These are phyloP conservation scores for Creontiades dilutus DNA, from an alignment of 2,888 invertebrate species.

Conservation along the genomic window DNA sequence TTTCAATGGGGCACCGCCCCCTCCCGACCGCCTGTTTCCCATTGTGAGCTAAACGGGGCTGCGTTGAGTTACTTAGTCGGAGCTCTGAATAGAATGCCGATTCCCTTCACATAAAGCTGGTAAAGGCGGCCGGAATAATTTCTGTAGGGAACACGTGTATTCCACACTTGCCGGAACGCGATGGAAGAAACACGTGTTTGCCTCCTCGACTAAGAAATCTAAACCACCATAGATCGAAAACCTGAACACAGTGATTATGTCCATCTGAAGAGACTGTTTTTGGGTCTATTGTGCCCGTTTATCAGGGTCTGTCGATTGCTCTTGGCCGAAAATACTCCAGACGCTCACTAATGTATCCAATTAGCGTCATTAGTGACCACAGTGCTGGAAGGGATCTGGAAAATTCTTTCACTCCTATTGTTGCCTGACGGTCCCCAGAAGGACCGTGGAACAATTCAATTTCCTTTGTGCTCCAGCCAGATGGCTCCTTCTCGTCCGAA, in stretches of 20 bases:
- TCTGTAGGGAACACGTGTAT: not conserved
- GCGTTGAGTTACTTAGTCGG: slow-evolving; percentile 12
- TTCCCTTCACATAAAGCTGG: slow-evolving; percentile 20
- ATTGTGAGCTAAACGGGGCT: slow-evolving; percentile 21
- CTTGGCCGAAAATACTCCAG: not conserved
- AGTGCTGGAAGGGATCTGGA: slow-evolving; percentile 43
- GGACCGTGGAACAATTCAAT: slow-evolving; percentile 47
- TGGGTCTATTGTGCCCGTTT: not conserved
- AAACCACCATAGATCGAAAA: not conserved
- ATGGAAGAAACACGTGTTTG: not conserved
- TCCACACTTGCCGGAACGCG: not conserved
- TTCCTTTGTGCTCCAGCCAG: slow-evolving; percentile 60
- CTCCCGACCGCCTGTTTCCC: not conserved
- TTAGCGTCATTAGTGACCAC: slow-evolving; percentile 62
- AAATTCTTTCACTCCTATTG: slow-evolving; percentile 50
- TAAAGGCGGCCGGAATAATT: slow-evolving; percentile 16
- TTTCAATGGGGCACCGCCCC: slow-evolving; percentile 6
- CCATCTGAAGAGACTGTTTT: not conserved
- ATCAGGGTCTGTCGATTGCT: not conserved
- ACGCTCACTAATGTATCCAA: slow-evolving; percentile 37
- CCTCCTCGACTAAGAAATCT: not conserved
- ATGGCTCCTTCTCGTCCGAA: slow-evolving; percentile 52
- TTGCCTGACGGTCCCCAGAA: slow-evolving; percentile 21
- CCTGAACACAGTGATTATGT: not conserved
- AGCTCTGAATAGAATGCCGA: slow-evolving; percentile 4